These are phyloP conservation scores for Cuniculus paca DNA, from an alignment of 2,797 vertebrate species.

Conservation along the genomic window DNA sequence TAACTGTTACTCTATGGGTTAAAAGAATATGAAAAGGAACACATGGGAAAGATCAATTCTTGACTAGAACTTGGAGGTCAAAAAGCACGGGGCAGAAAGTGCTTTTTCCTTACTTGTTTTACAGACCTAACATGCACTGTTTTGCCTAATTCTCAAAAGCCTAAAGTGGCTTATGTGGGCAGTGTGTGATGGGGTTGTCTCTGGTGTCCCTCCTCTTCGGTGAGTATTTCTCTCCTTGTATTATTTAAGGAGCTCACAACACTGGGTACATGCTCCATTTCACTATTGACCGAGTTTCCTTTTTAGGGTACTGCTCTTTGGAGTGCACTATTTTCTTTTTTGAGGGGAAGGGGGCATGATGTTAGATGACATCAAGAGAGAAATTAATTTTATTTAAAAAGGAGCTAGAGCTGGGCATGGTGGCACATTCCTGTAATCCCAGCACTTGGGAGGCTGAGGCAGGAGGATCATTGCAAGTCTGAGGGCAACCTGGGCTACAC, in stretches of 20 bases:
- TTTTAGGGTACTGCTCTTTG: neutral
- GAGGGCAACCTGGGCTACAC: neutral
- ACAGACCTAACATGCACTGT: neutral
- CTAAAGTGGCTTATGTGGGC: neutral
- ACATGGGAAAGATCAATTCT: neutral
- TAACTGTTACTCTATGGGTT: neutral
- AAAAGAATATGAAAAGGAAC: conserved; percentile 8
- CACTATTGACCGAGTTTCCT: neutral
- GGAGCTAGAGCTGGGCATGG: too few species aligned
- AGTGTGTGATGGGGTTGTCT: neutral
- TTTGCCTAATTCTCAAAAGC: neutral
- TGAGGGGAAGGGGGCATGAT: neutral
- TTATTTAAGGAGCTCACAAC: neutral
- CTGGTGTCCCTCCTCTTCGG: neutral
- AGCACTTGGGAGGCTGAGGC: neutral
- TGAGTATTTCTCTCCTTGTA: neutral
- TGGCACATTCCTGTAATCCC: neutral
- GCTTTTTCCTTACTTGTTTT: neutral
- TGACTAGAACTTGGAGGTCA: neutral
- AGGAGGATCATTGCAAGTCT: neutral
- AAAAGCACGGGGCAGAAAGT: neutral
- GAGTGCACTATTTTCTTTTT: neutral
- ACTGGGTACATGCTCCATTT: neutral
- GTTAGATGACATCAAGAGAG: neutral
- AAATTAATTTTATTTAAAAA: neutral